Conservation (phyloP, 1,140 invertebrate genomes). For the Papilio dardanus region DNA sequence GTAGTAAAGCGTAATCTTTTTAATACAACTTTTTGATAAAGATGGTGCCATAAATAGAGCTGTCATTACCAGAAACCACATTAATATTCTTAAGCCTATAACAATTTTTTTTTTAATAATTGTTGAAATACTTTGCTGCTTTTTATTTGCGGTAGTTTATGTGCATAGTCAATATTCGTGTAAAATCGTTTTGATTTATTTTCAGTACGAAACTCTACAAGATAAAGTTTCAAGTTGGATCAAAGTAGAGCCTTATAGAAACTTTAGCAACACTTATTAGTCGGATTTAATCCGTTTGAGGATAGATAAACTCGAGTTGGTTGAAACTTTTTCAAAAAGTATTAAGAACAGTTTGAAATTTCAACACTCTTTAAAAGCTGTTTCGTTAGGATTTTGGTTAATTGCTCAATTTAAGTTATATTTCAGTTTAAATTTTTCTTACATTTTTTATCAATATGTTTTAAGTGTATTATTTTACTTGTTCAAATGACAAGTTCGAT, state of each 20-base stretch:
- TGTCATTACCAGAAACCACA: not conserved
- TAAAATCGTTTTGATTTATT: not conserved
- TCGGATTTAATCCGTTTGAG: constrained; percentile 12
- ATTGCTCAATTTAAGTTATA: not conserved
- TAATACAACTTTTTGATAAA: not conserved
- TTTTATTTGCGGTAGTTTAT: not conserved
- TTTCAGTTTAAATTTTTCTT: not conserved
- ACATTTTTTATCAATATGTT: too few relatives aligned
- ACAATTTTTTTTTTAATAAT: not conserved
- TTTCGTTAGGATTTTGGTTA: not conserved
- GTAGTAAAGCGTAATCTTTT: not conserved
- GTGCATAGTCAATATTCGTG: too few relatives aligned
- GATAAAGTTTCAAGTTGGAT: constrained; percentile 5
- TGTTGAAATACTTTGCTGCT: not conserved
- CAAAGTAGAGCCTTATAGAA: not conserved
- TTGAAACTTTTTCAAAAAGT: constrained; percentile 9
- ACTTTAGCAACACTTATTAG: constrained; percentile 6
- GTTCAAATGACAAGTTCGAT: too few relatives aligned
- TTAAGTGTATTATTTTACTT: too few relatives aligned
- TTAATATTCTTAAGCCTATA: too few relatives aligned
- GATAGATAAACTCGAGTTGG: not conserved
- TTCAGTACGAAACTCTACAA: not conserved
- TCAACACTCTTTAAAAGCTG: not conserved
- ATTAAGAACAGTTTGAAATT: constrained; percentile 14
- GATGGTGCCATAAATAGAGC: not conserved